A percentile compares a stretch with the other conserved stretches of the same genome.
These are phyloP conservation scores for Garrulus glandarius DNA, from an alignment of 2,797 vertebrate genomes.

Conservation along the genomic window DNA sequence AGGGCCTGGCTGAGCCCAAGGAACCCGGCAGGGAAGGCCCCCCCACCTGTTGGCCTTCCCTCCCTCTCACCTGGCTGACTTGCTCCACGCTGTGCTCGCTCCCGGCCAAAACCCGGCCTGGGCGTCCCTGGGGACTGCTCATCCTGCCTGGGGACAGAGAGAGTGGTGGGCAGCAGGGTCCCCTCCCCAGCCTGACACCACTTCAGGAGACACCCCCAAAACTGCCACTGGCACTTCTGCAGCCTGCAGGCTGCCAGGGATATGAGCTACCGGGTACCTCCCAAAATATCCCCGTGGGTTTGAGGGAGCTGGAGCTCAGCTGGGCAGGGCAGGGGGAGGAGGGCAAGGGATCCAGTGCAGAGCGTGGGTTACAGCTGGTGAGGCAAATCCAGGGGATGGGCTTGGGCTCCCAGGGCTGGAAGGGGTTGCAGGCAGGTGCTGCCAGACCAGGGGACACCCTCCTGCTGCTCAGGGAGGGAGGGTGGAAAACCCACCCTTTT, in stretches of 20 bases:
- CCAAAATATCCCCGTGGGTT: neutral
- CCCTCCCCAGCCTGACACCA: neutral
- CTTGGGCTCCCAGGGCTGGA: neutral
- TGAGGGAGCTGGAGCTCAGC: neutral
- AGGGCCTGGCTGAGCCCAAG: neutral
- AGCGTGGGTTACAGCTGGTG: neutral
- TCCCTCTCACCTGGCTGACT: neutral
- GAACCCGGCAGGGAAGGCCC: rapidly evolving
- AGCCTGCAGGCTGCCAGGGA: neutral
- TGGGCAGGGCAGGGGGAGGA: neutral
- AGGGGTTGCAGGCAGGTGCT: neutral
- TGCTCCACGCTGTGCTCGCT: neutral
- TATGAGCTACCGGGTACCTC: neutral
- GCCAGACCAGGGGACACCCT: neutral
- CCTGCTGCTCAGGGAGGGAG: neutral
- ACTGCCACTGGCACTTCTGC: neutral
- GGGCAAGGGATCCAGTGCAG: neutral
- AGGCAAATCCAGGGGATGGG: neutral
- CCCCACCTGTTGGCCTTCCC: neutral
- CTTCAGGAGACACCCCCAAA: neutral
- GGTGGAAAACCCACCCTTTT: neutral
- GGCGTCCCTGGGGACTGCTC: neutral
- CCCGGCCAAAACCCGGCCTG: neutral
- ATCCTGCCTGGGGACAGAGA: constrained; percentile 35
- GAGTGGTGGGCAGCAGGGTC: neutral